phyloP scores from a whole-genome alignment of 2,113 vertebrate species.

The Megalops atlanticus region DNA sequence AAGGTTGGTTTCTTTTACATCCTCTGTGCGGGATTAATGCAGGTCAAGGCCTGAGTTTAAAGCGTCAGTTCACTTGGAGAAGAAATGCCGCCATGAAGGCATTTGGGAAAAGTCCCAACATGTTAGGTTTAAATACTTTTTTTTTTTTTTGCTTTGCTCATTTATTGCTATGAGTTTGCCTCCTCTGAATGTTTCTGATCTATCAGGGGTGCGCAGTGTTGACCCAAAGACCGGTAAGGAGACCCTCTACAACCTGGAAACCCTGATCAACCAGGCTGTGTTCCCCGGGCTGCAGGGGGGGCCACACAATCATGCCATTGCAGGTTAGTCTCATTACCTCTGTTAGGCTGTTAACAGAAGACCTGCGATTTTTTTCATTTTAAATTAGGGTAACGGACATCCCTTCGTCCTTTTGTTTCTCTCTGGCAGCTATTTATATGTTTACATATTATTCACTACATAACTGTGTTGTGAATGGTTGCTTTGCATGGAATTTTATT shows the following conservation, averaged over 20 bases:
- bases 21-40: background rate
- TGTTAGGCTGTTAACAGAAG: too few species aligned
- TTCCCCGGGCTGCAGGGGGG: conserved; percentile 96
- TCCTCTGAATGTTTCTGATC: background rate
- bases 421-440: too few species aligned
- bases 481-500: too few species aligned
- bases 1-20: conserved; percentile 69
- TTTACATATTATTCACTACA: too few species aligned
- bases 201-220: conserved; percentile 78
- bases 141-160: background rate
- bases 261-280: conserved; percentile 90
- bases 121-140: background rate
- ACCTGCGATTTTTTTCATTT: too few species aligned
- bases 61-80: too few species aligned
- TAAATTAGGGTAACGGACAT: too few species aligned
- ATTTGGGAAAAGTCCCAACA: too few species aligned
- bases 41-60: too few species aligned
- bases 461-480: too few species aligned
- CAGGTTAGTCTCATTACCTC: conserved; percentile 69
- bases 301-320: conserved; percentile 96
- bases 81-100: too few species aligned
- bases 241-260: conserved; percentile 84
- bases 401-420: too few species aligned
- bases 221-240: conserved; percentile 90
- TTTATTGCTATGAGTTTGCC: background rate